Conservation (phyloP, 2,113 vertebrate genomes). For the Setophaga coronata region DNA sequence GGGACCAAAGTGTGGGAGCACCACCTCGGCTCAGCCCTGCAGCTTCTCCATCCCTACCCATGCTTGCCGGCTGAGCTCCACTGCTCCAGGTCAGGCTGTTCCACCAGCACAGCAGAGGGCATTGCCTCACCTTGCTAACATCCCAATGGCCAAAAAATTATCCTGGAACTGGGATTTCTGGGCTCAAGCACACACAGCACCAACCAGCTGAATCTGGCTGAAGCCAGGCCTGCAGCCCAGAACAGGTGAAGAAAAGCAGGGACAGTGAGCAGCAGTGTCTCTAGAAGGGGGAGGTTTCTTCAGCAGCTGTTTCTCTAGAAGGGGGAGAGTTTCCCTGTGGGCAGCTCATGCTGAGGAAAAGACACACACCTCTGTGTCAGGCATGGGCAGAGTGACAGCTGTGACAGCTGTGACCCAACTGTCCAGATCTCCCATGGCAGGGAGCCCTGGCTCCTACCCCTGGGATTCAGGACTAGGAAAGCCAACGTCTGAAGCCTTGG, state of each 20-base stretch:
- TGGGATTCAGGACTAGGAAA: not conserved
- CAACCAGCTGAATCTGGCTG: not conserved
- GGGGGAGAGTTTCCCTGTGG: not conserved
- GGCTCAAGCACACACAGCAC: not conserved
- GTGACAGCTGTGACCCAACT: not conserved
- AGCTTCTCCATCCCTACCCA: rapidly evolving
- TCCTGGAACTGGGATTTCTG: not conserved
- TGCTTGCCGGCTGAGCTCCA: not conserved
- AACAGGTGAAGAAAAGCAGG: not conserved
- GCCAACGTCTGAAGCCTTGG: not conserved
- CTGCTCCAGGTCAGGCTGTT: not conserved
- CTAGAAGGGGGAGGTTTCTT: not conserved
- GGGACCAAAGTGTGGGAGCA: not conserved
- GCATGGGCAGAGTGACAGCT: not conserved
- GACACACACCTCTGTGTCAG: not conserved
- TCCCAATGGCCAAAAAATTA: not conserved
- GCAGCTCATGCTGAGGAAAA: rapidly evolving
- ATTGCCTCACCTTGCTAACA: not conserved
- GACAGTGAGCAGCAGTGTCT: not conserved
- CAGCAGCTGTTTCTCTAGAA: not conserved
- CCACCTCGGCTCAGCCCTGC: not conserved
- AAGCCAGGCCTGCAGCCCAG: not conserved
- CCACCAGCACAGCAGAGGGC: not conserved
- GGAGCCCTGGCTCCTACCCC: not conserved
- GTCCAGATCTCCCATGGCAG: not conserved